Conservation (phyloP, 2,113 vertebrate genomes). For the Eurypyga helias region DNA sequence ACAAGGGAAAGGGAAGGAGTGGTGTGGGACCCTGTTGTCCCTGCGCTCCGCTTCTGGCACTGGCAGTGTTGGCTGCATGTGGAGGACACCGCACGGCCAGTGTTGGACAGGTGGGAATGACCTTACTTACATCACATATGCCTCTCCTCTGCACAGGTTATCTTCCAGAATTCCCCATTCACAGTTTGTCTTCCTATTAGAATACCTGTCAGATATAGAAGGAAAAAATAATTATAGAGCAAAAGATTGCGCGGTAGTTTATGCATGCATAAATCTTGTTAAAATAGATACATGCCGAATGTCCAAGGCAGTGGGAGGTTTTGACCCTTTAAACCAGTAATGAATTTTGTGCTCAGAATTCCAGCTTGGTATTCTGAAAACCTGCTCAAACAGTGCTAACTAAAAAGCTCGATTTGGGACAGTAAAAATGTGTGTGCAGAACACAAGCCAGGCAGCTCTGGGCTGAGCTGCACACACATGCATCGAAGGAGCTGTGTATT, state of each 20-base stretch:
- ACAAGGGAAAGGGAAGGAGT: not conserved
- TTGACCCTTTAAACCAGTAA: not conserved
- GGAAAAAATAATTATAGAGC: not conserved
- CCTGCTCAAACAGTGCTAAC: not conserved
- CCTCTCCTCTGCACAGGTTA: not conserved
- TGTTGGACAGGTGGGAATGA: not conserved
- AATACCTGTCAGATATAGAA: not conserved
- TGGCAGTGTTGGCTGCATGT: not conserved
- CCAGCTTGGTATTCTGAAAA: not conserved
- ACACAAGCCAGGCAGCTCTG: not conserved
- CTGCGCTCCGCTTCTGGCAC: not conserved
- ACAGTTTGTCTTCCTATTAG: not conserved
- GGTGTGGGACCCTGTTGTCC: not conserved
- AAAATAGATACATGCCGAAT: not conserved
- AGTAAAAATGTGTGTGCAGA: not conserved
- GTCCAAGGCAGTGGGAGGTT: not conserved
- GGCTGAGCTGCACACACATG: not conserved
- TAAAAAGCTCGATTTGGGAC: not conserved
- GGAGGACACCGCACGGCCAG: not conserved
- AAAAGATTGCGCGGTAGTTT: not conserved
- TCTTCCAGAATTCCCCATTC: not conserved
- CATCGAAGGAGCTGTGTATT: too few relatives aligned
- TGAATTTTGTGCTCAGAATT: not conserved
- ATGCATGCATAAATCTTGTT: not conserved
- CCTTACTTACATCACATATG: not conserved